Percentiles rank a stretch among this genome's conserved stretches.
Conservation (phyloP, 2,888 invertebrate genomes). For the Lymantria monacha region DNA sequence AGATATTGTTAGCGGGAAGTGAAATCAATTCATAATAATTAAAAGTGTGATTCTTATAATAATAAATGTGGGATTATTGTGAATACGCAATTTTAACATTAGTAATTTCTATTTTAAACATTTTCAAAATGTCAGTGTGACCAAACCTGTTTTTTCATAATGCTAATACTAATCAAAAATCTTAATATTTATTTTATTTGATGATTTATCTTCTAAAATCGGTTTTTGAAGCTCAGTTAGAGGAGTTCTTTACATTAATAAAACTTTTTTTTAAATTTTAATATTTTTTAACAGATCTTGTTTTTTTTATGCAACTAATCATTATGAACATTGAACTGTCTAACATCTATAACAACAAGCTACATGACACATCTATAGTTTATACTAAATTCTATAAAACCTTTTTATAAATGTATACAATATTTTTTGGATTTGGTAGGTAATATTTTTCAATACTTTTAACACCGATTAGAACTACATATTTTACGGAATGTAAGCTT, state of each 20-base stretch:
- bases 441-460: slow-evolving; percentile 38
- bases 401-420: slow-evolving; percentile 77
- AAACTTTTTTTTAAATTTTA: slow-evolving; percentile 19
- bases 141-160: slow-evolving; percentile 1
- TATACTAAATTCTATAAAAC: slow-evolving; percentile 60
- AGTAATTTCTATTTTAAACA: background rate
- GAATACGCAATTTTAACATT: background rate
- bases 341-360: slow-evolving; percentile 67
- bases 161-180: slow-evolving; percentile 37
- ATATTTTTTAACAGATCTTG: slow-evolving; percentile 23
- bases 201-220: slow-evolving; percentile 62
- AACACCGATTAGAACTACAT: slow-evolving; percentile 55
- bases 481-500: slow-evolving; percentile 59
- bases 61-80: no score
- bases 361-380: slow-evolving; percentile 54
- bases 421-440: slow-evolving; percentile 45
- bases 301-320: slow-evolving; percentile 46
- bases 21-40: no score
- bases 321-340: slow-evolving; percentile 55
- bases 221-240: slow-evolving; percentile 63
- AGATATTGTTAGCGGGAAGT: no score
- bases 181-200: slow-evolving; percentile 34
- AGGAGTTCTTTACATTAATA: slow-evolving; percentile 15
- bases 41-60: no score
- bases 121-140: background rate